phyloP scores from a whole-genome alignment of 37 sponge, comb jelly and placozoan genomes.

The Cliona cf. orientalis region DNA sequence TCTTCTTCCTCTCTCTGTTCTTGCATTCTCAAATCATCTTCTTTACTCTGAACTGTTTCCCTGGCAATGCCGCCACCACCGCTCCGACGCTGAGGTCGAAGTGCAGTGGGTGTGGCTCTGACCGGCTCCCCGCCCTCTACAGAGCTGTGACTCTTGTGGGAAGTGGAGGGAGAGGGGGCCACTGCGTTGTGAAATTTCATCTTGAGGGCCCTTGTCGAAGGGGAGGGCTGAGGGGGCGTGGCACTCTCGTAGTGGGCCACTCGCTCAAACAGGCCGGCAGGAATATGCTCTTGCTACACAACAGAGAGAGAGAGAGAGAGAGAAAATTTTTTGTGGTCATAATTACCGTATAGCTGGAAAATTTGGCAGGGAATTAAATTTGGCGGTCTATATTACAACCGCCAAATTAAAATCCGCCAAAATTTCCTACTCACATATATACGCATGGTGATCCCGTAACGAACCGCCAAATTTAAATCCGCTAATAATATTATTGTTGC shows the following conservation, averaged over 20 bases:
- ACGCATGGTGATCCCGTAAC: no score
- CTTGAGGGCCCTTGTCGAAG: constrained; percentile 2
- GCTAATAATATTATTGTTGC: no score
- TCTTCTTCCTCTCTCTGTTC: constrained; percentile 48
- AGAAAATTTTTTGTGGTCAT: neutral
- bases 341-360: no score
- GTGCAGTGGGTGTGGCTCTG: neutral
- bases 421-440: no score
- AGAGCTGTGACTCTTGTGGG: constrained; percentile 19
- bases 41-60: neutral
- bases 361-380: no score
- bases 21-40: constrained; percentile 20
- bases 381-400: no score
- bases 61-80: neutral
- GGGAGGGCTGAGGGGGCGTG: constrained; percentile 12
- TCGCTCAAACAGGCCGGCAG: constrained; percentile 25
- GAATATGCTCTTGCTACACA: neutral
- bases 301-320: neutral
- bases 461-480: no score
- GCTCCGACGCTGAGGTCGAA: no score
- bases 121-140: neutral
- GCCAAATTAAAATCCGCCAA: no score
- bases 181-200: constrained; percentile 5
- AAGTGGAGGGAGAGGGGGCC: constrained; percentile 29
- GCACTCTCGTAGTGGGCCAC: constrained; percentile 45